Conservation (phyloP, 2,113 vertebrate species). For the Camelus dromedarius region DNA sequence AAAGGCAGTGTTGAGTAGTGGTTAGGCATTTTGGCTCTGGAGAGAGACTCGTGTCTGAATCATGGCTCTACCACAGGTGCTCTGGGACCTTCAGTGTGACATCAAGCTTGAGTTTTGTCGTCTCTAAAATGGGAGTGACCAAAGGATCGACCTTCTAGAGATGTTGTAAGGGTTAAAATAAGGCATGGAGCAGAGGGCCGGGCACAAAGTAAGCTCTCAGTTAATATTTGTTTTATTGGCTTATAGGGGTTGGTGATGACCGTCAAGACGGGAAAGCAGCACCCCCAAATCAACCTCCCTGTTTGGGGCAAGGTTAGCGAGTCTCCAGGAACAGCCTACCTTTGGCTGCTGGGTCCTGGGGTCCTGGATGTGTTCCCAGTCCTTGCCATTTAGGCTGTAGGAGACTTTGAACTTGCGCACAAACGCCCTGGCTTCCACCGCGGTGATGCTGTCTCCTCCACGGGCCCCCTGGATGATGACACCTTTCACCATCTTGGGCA, state of each 20-base stretch:
- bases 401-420: slow-evolving; percentile 97
- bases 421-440: slow-evolving; percentile 94
- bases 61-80: neutral
- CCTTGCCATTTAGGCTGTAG: slow-evolving; percentile 95
- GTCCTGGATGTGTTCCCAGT: slow-evolving; percentile 95
- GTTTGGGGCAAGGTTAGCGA: neutral
- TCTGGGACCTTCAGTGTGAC: neutral
- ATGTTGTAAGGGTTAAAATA: neutral
- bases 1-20: neutral
- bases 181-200: neutral
- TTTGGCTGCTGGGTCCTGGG: slow-evolving; percentile 94
- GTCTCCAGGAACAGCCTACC: slow-evolving; percentile 85
- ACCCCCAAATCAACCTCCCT: neutral
- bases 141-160: neutral
- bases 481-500: slow-evolving; percentile 93
- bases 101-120: neutral
- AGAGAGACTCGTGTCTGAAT: neutral
- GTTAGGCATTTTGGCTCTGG: neutral
- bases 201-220: neutral
- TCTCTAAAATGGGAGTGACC: neutral
- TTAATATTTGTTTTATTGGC: neutral
- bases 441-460: slow-evolving; percentile 94
- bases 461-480: slow-evolving; percentile 98
- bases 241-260: neutral
- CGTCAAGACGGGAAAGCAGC: neutral